Percentiles rank a stretch among this genome's conserved stretches.
These are phyloP conservation scores for Trematomus loennbergii DNA, from an alignment of 2,113 vertebrate genomes.

Conservation along the genomic window DNA sequence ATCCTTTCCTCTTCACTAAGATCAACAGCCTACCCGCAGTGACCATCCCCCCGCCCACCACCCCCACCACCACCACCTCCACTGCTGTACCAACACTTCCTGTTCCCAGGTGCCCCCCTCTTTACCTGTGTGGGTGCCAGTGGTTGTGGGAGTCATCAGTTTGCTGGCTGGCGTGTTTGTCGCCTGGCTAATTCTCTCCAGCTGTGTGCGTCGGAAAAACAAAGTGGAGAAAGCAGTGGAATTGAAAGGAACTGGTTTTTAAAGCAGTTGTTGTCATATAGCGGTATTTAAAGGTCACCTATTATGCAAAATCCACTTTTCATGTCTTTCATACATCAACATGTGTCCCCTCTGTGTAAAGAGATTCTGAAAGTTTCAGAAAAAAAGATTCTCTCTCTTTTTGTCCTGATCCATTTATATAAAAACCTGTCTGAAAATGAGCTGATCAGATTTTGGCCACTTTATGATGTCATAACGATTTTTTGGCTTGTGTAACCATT, in stretches of 20 bases:
- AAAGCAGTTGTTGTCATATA: neutral
- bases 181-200: conserved; percentile 56
- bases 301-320: too few relatives aligned
- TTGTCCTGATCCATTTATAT: too few relatives aligned
- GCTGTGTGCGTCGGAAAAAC: conserved; percentile 24
- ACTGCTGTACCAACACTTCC: neutral
- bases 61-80: neutral
- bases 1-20: conserved; percentile 87
- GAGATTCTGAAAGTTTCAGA: too few relatives aligned
- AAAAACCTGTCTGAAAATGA: too few relatives aligned
- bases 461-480: too few relatives aligned
- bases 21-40: conserved; percentile 82
- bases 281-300: too few relatives aligned
- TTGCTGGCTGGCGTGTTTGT: conserved; percentile 74
- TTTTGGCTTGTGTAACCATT: too few relatives aligned
- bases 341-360: too few relatives aligned
- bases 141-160: conserved; percentile 76
- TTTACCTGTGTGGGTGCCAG: conserved; percentile 83
- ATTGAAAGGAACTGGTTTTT: conserved; percentile 54
- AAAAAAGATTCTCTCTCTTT: too few relatives aligned
- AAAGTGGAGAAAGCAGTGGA: conserved; percentile 13
- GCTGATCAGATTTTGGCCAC: too few relatives aligned
- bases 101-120: conserved; percentile 26
- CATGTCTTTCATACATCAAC: too few relatives aligned
- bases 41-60: conserved; percentile 1